Base-by-base conservation (phyloP, 2,888 invertebrate species). In the Nemoura dubitans region DNA sequence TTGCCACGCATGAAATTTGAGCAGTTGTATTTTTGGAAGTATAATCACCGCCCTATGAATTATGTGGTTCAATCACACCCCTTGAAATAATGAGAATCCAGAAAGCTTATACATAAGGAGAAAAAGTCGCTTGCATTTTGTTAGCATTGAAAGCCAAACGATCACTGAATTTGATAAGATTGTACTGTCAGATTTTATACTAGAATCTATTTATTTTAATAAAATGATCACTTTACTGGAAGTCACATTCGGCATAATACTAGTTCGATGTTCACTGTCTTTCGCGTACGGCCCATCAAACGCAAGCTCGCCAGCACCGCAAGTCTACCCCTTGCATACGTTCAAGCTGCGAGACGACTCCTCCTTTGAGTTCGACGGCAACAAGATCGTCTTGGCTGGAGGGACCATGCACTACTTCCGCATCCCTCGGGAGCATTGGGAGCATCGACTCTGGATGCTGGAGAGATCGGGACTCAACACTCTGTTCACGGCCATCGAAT, bases 331-430 rank as follows among this genome's bases (percentile, higher is more conserved):
- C 78, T 0, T 78, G 0, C 78, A 78, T 6, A 78, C n/a, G n/a
- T 28, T 78, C 78, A 78, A 16, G 78, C 10, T 78, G 78, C 10
- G 5, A 10, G 7, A 78, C 26, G 28, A 26, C 78, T 21, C 10
- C 7, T 5, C 26, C 78, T 78, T 78, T 26, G n/a, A 78, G 78
- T 26, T 76, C 26, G 76, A 84, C 84, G 84, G 83, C 36, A 30
- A 83, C 5, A 21, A 30, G 83, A 30, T 83, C 25, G 43, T 42
- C 10, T 26, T 83, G 25, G 43, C 30, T 5, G 43, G 42, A 21
- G 83, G 43, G 5, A 42, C 36, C 5, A 83, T 83, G 83, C 83
- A 83, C 3, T 84, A 84, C 84, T 76, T 21, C 28, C 84, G 84
- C 0, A 27, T 84, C 43, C 84, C 84, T 6, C 27, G 28, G 76